Evolutionary conservation across 2,888 invertebrate genomes (phyloP).

Genomic region (Tanypteryx hageni): DNA sequence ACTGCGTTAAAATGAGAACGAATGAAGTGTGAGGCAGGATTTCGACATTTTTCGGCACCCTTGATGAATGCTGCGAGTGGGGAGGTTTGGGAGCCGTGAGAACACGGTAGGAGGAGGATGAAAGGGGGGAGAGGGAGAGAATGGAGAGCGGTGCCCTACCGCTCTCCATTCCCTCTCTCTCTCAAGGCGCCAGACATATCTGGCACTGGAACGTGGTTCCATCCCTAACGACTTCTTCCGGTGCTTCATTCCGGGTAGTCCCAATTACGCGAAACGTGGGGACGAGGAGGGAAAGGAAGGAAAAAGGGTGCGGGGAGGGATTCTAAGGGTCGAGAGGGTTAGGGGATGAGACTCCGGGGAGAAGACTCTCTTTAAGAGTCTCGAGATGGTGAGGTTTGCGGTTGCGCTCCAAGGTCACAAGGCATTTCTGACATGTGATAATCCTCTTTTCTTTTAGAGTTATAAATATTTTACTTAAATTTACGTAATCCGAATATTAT

Average conservation of each 20-base stretch:
- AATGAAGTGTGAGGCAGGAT: too few species aligned
- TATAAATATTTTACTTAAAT: neutral
- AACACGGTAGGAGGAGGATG: too few species aligned
- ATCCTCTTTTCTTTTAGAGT: neutral
- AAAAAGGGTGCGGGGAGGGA: neutral
- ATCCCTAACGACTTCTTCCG: slow-evolving; percentile 20
- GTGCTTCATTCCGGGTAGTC: neutral
- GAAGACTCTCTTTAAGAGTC: neutral
- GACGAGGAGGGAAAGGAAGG: neutral
- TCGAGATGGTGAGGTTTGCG: neutral
- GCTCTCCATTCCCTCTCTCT: too few species aligned
- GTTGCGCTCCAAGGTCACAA: neutral
- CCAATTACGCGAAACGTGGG: slow-evolving; percentile 30
- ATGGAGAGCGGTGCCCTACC: too few species aligned
- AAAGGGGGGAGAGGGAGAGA: too few species aligned
- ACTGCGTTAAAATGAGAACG: too few species aligned
- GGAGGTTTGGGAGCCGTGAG: too few species aligned
- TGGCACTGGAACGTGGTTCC: slow-evolving; percentile 26
- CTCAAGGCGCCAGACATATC: neutral
- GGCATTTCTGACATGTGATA: neutral
- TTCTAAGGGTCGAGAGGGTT: neutral
- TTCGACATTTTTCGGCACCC: too few species aligned
- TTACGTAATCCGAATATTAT: neutral
- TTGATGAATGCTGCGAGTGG: too few species aligned
- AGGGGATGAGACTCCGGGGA: neutral